Evolutionary conservation across 2,888 invertebrate genomes (phyloP).

Genomic region (Operophtera brumata): DNA sequence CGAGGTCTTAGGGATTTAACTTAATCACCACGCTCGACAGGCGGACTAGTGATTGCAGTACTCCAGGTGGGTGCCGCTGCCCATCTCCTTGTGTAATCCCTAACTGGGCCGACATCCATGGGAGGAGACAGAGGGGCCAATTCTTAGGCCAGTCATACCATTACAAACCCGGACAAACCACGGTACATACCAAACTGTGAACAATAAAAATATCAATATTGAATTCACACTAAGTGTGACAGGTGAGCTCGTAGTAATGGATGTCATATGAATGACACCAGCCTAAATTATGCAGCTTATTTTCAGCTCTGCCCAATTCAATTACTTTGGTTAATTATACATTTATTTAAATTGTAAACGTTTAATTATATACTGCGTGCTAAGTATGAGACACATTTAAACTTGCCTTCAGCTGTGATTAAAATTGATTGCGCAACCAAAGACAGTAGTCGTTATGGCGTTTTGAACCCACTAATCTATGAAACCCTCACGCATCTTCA

Average conservation of each 20-base stretch:
- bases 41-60: no score
- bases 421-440: neutral
- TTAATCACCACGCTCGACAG: no score
- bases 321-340: constrained; percentile 6
- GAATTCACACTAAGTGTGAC: constrained; percentile 10
- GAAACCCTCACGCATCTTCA: neutral
- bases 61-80: no score
- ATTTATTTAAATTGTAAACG: neutral
- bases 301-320: constrained; percentile 1
- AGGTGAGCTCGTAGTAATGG: constrained; percentile 6
- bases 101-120: no score
- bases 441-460: neutral
- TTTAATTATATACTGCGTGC: neutral
- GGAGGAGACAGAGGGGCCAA: no score
- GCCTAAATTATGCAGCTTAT: constrained; percentile 4
- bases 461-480: neutral
- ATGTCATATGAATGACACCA: neutral
- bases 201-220: constrained; percentile 26
- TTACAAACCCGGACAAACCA: no score
- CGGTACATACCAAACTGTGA: constrained; percentile 17
- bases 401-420: neutral
- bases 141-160: no score
- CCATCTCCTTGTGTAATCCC: no score
- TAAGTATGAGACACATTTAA: neutral
- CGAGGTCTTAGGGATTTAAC: no score